Conservation (phyloP, 92 coral and sea anemone genomes). For the Parazoanthus swiftii region DNA sequence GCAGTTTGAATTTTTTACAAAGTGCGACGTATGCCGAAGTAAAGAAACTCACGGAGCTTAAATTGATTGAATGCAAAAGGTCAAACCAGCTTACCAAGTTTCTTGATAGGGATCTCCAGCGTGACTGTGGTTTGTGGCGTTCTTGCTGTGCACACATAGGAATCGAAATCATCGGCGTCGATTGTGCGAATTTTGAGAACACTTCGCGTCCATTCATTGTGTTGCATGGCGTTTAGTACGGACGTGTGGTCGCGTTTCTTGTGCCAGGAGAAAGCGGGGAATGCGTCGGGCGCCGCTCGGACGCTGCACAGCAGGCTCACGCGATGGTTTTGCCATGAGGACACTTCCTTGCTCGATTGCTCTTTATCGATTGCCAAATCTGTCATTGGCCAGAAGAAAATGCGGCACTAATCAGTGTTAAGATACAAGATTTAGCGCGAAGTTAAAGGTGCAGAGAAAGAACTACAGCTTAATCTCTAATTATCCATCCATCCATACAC, state of each 20-base stretch:
- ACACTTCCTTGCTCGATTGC: slow-evolving; percentile 27
- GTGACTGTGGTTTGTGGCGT: not conserved
- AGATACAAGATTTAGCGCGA: not conserved
- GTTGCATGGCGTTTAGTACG: not conserved
- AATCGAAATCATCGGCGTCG: not conserved
- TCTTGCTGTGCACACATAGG: slow-evolving; percentile 34
- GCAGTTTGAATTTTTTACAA: too few relatives aligned
- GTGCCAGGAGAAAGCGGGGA: slow-evolving; percentile 31
- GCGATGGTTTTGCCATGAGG: slow-evolving; percentile 7
- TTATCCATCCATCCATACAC: too few relatives aligned
- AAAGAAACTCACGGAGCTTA: not conserved
- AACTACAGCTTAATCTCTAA: too few relatives aligned
- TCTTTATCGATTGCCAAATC: slow-evolving; percentile 21
- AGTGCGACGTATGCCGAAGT: too few relatives aligned
- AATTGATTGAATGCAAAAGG: not conserved
- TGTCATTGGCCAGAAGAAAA: not conserved
- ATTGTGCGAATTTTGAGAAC: slow-evolving; percentile 9
- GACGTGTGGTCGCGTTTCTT: slow-evolving; percentile 23
- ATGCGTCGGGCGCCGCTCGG: slow-evolving; percentile 25
- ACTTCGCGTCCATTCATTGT: not conserved
- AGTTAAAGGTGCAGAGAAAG: not conserved
- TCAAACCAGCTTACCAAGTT: not conserved
- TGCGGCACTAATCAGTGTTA: not conserved
- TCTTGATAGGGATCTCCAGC: slow-evolving; percentile 18
- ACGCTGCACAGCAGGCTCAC: slow-evolving; percentile 32